A percentile compares a stretch with the other conserved stretches of the same genome.
Evolutionary conservation across 2,888 invertebrate species (phyloP).

Genomic region (Meiosimyza platycephala): DNA sequence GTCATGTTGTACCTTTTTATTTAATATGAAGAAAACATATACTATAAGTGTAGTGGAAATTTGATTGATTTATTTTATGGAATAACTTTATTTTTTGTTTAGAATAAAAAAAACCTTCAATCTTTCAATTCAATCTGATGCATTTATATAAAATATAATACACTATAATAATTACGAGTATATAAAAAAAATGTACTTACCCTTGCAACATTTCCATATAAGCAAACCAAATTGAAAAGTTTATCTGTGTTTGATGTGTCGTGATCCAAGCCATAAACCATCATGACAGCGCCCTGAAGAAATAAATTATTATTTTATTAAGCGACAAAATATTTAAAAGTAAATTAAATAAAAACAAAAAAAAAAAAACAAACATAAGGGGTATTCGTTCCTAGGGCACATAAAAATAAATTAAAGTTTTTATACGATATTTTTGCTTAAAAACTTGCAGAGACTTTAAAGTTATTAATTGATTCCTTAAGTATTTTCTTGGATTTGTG

Average conservation of each 20-base stretch:
- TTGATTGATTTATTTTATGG: too few relatives aligned
- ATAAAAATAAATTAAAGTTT: background rate
- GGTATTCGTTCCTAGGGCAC: background rate
- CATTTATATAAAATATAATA: too few relatives aligned
- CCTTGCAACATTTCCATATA: constrained; percentile 98
- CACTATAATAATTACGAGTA: too few relatives aligned
- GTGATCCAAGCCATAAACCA: constrained; percentile 97
- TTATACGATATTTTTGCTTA: too few relatives aligned
- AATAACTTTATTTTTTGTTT: too few relatives aligned
- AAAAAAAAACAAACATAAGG: background rate
- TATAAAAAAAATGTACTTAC: constrained; percentile 78
- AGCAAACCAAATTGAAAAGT: constrained; percentile 97
- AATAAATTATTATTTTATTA: constrained; percentile 16
- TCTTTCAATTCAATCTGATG: too few relatives aligned
- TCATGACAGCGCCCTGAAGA: constrained; percentile 89
- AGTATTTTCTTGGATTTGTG: too few relatives aligned
- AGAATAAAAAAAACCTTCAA: too few relatives aligned
- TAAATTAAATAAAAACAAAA: constrained; percentile 1
- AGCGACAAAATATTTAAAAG: background rate
- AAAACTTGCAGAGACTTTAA: too few relatives aligned
- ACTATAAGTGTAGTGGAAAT: too few relatives aligned
- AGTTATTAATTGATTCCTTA: too few relatives aligned
- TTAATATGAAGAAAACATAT: too few relatives aligned
- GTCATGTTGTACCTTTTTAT: background rate
- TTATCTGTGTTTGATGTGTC: constrained; percentile 95